Evolutionary conservation across 2,888 invertebrate genomes (phyloP).

Genomic region (Orthosia cruda): DNA sequence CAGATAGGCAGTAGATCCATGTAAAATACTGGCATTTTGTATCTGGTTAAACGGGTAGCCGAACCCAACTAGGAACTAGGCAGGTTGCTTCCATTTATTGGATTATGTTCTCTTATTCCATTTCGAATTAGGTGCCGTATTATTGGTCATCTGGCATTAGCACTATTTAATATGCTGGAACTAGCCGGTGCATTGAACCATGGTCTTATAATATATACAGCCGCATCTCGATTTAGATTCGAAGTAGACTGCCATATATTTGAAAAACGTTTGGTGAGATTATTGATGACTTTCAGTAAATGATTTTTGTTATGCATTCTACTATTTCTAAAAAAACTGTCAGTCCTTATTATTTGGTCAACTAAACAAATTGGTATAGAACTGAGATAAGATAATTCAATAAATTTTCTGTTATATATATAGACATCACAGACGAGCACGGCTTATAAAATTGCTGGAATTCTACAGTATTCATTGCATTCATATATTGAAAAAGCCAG

Average conservation of each 20-base stretch:
- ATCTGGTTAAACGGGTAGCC: no score
- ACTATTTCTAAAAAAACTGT: not conserved
- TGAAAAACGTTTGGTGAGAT: constrained; percentile 10
- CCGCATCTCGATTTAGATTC: constrained; percentile 23
- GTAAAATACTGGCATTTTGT: no score
- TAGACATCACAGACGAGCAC: not conserved
- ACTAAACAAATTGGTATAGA: not conserved
- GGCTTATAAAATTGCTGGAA: constrained; percentile 1
- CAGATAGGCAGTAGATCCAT: no score
- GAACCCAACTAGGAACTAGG: no score
- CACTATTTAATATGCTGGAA: not conserved
- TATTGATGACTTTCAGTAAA: constrained; percentile 13
- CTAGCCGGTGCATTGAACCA: no score
- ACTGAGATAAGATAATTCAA: not conserved
- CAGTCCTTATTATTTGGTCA: not conserved
- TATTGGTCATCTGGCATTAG: constrained; percentile 5
- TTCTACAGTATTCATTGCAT: constrained; percentile 1
- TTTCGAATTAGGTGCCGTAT: not conserved
- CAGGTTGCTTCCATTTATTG: no score
- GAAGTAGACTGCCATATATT: constrained; percentile 7
- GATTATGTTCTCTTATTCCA: not conserved
- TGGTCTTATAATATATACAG: constrained; percentile 45
- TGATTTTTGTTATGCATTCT: not conserved
- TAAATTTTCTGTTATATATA: not conserved
- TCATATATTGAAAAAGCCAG: not conserved